Percentiles rank a stretch among this genome's conserved stretches.
These are phyloP conservation scores for Spodoptera exigua DNA, from an alignment of 2,888 invertebrate genomes.

Conservation along the genomic window DNA sequence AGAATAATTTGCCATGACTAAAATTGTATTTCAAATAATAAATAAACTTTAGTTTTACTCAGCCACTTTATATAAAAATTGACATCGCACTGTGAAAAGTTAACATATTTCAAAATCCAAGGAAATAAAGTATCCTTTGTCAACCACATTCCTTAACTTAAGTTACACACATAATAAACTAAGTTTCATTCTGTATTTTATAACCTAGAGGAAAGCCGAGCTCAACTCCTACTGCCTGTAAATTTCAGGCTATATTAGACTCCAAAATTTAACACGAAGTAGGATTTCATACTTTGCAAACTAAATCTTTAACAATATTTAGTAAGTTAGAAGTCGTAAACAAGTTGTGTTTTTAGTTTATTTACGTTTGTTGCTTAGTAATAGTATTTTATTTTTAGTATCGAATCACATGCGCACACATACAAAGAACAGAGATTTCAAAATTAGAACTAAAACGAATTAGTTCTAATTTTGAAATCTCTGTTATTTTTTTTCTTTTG, in stretches of 20 bases:
- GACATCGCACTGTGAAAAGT: too few species aligned
- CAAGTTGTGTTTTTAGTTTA: slow-evolving; percentile 12
- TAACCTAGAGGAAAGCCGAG: slow-evolving; percentile 29
- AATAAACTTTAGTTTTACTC: too few species aligned
- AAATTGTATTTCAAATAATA: too few species aligned
- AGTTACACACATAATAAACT: slow-evolving; percentile 20
- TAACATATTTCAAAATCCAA: not conserved
- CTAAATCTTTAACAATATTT: slow-evolving; percentile 7
- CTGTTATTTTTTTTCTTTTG: too few species aligned
- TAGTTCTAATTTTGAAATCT: too few species aligned
- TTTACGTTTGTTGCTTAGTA: slow-evolving; percentile 1
- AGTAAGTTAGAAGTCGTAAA: slow-evolving; percentile 10
- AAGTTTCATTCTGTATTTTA: slow-evolving; percentile 36
- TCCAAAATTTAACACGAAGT: slow-evolving; percentile 42
- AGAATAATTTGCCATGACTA: too few species aligned
- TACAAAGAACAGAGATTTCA: too few species aligned
- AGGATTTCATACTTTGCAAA: slow-evolving; percentile 30
- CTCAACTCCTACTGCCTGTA: slow-evolving; percentile 41
- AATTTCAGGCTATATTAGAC: slow-evolving; percentile 35
- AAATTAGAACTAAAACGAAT: too few species aligned
- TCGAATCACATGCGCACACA: not conserved
- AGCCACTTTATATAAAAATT: too few species aligned
- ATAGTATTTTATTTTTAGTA: not conserved
- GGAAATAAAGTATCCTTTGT: slow-evolving; percentile 5
- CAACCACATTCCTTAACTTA: slow-evolving; percentile 25